These are phyloP conservation scores for Valencia hispanica DNA, from an alignment of 2,797 vertebrate genomes.

Conservation along the genomic window DNA sequence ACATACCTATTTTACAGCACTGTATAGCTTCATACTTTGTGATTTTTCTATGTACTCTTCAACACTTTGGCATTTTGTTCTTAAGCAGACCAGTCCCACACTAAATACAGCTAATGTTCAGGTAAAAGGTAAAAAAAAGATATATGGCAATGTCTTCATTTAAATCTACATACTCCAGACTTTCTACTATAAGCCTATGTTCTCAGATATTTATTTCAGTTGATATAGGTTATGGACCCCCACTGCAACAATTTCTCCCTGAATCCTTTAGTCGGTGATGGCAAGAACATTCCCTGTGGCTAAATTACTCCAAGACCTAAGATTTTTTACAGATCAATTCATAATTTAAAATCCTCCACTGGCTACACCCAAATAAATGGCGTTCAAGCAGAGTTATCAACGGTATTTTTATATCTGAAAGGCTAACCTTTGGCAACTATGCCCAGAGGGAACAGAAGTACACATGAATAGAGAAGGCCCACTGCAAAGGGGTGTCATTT, in stretches of 20 bases:
- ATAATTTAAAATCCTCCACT: constrained; percentile 68
- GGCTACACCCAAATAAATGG: constrained; percentile 36
- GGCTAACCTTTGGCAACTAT: constrained; percentile 54
- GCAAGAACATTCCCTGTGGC: constrained; percentile 31
- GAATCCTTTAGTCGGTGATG: constrained; percentile 39
- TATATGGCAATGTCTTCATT: background rate
- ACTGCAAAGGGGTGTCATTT: constrained; percentile 43
- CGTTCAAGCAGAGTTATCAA: constrained; percentile 27
- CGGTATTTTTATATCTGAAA: constrained; percentile 65
- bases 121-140: background rate
- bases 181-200: background rate
- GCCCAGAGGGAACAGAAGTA: constrained; percentile 28
- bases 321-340: constrained; percentile 54
- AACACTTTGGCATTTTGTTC: background rate
- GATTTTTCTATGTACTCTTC: background rate
- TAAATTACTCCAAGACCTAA: constrained; percentile 39
- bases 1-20: background rate
- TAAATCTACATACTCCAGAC: background rate
- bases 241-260: constrained; percentile 5
- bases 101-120: background rate
- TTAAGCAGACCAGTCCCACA: background rate
- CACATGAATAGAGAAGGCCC: constrained; percentile 18
- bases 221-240: constrained; percentile 4
- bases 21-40: too few relatives aligned
- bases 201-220: background rate